Percentiles rank a stretch among this genome's conserved stretches.
Evolutionary conservation across 2,113 vertebrate genomes (phyloP).

Genomic region (Rhea americana): DNA sequence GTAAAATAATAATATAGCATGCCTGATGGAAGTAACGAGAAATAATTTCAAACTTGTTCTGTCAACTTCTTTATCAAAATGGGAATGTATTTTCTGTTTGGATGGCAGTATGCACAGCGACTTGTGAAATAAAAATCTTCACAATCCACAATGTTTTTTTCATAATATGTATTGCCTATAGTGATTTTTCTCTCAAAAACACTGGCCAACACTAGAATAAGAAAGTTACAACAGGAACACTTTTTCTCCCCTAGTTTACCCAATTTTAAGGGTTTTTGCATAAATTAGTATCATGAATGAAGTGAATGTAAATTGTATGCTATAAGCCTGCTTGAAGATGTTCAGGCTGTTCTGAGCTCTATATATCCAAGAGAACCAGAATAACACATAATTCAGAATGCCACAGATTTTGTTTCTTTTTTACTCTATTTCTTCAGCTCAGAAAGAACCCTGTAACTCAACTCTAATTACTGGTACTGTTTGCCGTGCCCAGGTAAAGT

Average conservation of each 20-base stretch:
- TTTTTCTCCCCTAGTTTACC: neutral
- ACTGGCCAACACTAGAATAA: neutral
- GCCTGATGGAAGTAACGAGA: neutral
- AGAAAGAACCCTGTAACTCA: neutral
- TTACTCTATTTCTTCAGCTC: neutral
- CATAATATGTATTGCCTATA: neutral
- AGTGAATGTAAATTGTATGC: neutral
- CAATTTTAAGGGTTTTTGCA: neutral
- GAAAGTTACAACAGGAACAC: neutral
- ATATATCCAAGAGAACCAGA: neutral
- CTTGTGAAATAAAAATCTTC: slow-evolving; percentile 16
- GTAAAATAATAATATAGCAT: neutral
- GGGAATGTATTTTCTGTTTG: neutral
- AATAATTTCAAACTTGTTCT: slow-evolving; percentile 29
- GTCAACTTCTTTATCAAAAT: neutral
- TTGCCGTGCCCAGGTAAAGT: neutral
- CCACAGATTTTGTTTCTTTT: neutral
- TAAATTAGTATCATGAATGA: neutral
- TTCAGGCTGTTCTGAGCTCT: neutral
- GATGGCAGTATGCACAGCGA: neutral
- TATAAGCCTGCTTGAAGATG: neutral
- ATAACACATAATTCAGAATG: neutral
- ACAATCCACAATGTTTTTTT: neutral
- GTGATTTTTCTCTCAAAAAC: neutral
- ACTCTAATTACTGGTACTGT: neutral